Evolutionary conservation across 2,797 vertebrate species (phyloP).

Genomic region (Spizella passerina): DNA sequence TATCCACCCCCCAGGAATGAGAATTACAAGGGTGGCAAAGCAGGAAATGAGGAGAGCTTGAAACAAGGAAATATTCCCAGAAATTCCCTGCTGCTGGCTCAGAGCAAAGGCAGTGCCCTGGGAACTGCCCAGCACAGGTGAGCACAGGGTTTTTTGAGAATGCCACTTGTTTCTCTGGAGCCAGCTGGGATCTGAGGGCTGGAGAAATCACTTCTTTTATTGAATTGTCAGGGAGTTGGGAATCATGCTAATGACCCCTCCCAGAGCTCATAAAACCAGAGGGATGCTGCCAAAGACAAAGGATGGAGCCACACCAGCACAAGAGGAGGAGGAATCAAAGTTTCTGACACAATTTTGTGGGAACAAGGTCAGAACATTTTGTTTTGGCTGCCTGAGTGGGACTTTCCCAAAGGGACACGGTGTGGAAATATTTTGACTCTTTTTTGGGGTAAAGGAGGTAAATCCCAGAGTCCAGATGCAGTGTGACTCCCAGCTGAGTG

Average conservation of each 20-base stretch:
- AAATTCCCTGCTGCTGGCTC: background rate
- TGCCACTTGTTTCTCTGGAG: background rate
- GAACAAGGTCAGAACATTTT: slow-evolving; percentile 58
- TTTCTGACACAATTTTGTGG: background rate
- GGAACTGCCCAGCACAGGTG: background rate
- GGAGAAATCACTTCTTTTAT: background rate
- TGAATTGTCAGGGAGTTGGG: background rate
- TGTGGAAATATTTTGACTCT: slow-evolving; percentile 11
- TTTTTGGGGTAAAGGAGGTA: background rate
- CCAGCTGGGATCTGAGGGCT: background rate
- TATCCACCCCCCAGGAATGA: background rate
- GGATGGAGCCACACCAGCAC: background rate
- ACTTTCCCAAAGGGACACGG: background rate
- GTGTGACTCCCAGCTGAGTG: background rate
- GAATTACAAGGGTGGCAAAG: background rate
- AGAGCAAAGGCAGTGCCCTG: background rate
- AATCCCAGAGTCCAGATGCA: background rate
- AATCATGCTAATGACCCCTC: background rate
- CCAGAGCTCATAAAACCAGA: slow-evolving; percentile 34
- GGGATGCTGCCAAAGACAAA: slow-evolving; percentile 25
- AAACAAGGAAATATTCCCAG: background rate
- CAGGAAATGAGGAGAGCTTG: background rate
- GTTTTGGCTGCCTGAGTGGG: slow-evolving; percentile 17
- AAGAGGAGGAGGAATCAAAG: slow-evolving; percentile 20
- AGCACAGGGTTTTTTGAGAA: background rate